Percentiles rank a stretch among this genome's conserved stretches.
Evolutionary conservation across 1,140 invertebrate genomes (phyloP).

Genomic region (Ctenoplectra terminalis): DNA sequence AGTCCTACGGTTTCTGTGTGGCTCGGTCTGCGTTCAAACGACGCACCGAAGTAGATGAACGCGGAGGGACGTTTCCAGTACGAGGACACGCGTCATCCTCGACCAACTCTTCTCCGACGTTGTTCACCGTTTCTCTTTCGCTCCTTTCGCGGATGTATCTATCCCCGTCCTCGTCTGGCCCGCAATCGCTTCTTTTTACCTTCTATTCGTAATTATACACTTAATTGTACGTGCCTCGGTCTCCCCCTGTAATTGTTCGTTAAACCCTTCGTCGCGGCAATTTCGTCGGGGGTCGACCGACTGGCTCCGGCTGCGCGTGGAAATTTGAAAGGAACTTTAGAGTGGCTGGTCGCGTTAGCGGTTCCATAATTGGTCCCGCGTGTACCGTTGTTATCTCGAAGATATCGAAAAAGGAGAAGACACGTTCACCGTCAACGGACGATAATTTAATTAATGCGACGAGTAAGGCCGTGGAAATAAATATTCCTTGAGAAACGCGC

Average conservation of each 20-base stretch:
- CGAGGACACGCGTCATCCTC: slow-evolving; percentile 33
- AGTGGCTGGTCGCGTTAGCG: background rate
- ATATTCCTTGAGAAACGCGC: background rate
- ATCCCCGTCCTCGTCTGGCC: too few species aligned
- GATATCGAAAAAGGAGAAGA: background rate
- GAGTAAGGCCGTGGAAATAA: background rate
- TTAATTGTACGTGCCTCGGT: slow-evolving; percentile 24
- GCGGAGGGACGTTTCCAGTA: background rate
- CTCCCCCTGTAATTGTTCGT: slow-evolving; percentile 32
- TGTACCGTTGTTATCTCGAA: slow-evolving; percentile 7
- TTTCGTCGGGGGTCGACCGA: slow-evolving; percentile 9
- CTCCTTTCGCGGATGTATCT: background rate
- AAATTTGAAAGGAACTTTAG: slow-evolving; percentile 41
- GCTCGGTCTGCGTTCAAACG: slow-evolving; percentile 27
- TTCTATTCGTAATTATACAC: slow-evolving; percentile 36
- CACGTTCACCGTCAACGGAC: too few species aligned
- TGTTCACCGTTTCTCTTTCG: background rate
- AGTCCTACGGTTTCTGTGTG: slow-evolving; percentile 66
- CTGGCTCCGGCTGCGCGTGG: slow-evolving; percentile 9
- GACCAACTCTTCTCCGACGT: too few species aligned
- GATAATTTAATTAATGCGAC: slow-evolving; percentile 33
- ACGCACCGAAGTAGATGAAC: background rate
- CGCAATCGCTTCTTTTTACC: slow-evolving; percentile 12
- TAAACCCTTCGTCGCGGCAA: slow-evolving; percentile 37
- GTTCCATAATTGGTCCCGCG: background rate